Conservation (phyloP, 1,140 invertebrate genomes). For the Pectinophora gossypiella region DNA sequence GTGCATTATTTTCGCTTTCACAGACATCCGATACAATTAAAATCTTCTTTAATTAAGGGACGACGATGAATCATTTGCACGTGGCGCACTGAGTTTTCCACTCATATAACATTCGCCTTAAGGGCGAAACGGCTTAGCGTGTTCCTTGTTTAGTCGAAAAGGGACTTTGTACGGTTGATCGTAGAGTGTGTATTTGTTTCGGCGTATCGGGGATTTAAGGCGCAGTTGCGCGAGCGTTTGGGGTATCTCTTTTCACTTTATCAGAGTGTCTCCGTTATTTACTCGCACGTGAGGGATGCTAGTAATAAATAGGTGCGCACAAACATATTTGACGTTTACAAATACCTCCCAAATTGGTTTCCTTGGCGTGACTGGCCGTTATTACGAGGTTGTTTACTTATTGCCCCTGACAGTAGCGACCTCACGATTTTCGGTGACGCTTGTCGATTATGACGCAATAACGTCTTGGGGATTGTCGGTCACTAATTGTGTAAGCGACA, state of each 20-base stretch:
- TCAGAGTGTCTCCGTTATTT: slow-evolving; percentile 69
- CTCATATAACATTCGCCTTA: slow-evolving; percentile 55
- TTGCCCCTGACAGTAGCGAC: slow-evolving; percentile 31
- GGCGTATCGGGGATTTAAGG: slow-evolving; percentile 28
- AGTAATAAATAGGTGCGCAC: slow-evolving; percentile 67
- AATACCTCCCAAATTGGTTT: slow-evolving; percentile 67
- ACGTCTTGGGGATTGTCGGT: not conserved
- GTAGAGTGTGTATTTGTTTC: slow-evolving; percentile 33
- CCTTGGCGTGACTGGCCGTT: slow-evolving; percentile 57
- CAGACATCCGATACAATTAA: slow-evolving; percentile 76
- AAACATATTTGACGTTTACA: slow-evolving; percentile 71
- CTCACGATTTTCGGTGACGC: not conserved
- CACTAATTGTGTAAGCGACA: too few relatives aligned
- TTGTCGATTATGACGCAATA: not conserved
- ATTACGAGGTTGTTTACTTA: slow-evolving; percentile 55
- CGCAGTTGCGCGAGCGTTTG: slow-evolving; percentile 28
- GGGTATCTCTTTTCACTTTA: slow-evolving; percentile 70
- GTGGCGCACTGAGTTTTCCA: slow-evolving; percentile 74
- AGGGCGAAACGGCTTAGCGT: slow-evolving; percentile 30
- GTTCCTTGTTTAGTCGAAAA: slow-evolving; percentile 28
- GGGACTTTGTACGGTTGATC: slow-evolving; percentile 24
- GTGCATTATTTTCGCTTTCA: slow-evolving; percentile 75
- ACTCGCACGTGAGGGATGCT: slow-evolving; percentile 68
- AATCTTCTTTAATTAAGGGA: slow-evolving; percentile 77
- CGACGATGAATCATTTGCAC: slow-evolving; percentile 75